Conservation (phyloP, 2,797 vertebrate species). For the Melanotaenia trifasciata region DNA sequence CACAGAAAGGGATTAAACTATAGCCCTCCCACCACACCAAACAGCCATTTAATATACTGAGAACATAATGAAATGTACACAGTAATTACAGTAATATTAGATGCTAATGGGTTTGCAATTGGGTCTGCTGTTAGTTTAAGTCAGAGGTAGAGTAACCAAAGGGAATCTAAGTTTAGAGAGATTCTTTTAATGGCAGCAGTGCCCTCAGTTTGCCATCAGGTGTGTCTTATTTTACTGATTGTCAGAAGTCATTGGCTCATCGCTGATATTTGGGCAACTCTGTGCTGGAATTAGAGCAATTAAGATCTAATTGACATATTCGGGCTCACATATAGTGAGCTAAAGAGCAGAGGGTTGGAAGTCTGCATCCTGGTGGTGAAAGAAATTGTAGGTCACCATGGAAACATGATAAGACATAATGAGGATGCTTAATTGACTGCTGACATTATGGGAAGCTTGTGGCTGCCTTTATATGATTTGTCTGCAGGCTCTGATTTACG, state of each 20-base stretch:
- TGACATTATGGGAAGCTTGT: slow-evolving; percentile 24
- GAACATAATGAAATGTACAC: slow-evolving; percentile 83
- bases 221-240: slow-evolving; percentile 51
- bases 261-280: slow-evolving; percentile 11
- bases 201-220: slow-evolving; percentile 45
- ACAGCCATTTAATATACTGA: slow-evolving; percentile 78
- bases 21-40: slow-evolving; percentile 75
- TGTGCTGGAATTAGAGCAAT: slow-evolving; percentile 34
- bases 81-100: slow-evolving; percentile 82
- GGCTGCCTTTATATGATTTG: slow-evolving; percentile 7
- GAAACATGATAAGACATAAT: slow-evolving; percentile 38
- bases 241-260: slow-evolving; percentile 1
- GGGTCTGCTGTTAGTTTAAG: slow-evolving; percentile 70
- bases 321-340: slow-evolving; percentile 17
- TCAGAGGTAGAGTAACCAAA: slow-evolving; percentile 55
- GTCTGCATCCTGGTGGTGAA: slow-evolving; percentile 28
- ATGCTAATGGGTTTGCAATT: slow-evolving; percentile 76
- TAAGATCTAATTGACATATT: slow-evolving; percentile 43
- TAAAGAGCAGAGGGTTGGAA: slow-evolving; percentile 19
- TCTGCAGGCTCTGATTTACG: slow-evolving; percentile 23
- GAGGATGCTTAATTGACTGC: slow-evolving; percentile 44
- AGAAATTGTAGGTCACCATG: slow-evolving; percentile 43
- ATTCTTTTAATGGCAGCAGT: slow-evolving; percentile 18
- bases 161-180: slow-evolving; percentile 54
- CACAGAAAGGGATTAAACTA: slow-evolving; percentile 80